phyloP scores from a whole-genome alignment of 2,113 vertebrate genomes.

The Tonatia bakeri region DNA sequence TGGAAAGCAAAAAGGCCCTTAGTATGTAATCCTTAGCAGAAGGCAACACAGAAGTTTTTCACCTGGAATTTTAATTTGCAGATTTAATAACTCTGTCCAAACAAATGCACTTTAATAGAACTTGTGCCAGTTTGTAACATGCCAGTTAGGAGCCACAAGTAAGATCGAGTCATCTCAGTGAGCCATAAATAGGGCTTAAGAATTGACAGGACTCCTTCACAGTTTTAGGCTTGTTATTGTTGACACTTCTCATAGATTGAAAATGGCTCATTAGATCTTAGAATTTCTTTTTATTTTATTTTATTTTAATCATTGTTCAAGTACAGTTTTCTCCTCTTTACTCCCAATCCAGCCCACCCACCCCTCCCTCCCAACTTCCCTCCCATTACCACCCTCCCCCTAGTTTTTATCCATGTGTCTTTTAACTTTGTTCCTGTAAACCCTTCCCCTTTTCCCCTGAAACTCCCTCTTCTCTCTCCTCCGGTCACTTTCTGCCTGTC shows the following conservation, averaged over 20 bases:
- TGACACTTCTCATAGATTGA: not conserved
- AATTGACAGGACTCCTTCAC: not conserved
- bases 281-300: too few relatives aligned
- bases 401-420: too few relatives aligned
- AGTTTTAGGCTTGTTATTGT: not conserved
- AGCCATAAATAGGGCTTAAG: not conserved
- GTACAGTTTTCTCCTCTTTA: too few relatives aligned
- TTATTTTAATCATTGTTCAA: too few relatives aligned
- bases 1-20: not conserved
- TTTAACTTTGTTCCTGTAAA: too few relatives aligned
- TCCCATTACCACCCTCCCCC: too few relatives aligned
- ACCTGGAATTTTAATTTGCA: constrained; percentile 49
- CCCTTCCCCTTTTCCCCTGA: too few relatives aligned
- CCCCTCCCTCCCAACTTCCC: too few relatives aligned
- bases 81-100: constrained; percentile 6
- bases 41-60: constrained; percentile 28
- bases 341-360: too few relatives aligned
- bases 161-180: not conserved
- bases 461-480: too few relatives aligned
- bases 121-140: not conserved
- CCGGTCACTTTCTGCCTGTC: too few relatives aligned
- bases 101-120: constrained; percentile 1
- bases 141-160: not conserved
- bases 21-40: not conserved
- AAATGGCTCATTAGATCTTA: not conserved